These are phyloP conservation scores for Serranus cabrilla DNA, from an alignment of 2,797 vertebrate species.

Conservation along the genomic window DNA sequence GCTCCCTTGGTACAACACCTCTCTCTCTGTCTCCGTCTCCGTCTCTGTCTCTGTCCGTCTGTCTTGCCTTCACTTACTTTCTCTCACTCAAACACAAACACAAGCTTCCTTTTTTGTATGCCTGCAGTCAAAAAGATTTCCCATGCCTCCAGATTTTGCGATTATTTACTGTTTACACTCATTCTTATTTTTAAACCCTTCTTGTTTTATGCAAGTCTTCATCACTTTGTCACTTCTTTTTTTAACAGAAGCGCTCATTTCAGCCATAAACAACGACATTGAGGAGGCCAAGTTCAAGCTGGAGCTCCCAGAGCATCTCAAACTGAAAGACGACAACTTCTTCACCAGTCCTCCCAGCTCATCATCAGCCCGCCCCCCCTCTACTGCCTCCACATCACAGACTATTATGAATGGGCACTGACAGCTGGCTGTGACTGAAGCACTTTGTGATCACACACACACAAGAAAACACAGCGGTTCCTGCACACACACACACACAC, in stretches of 20 bases:
- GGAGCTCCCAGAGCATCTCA: slow-evolving; percentile 91
- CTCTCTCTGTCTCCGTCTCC: neutral
- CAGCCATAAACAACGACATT: slow-evolving; percentile 93
- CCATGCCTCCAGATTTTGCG: neutral
- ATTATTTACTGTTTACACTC: neutral
- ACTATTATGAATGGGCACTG: slow-evolving; percentile 90
- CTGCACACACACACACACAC: neutral
- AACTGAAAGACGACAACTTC: slow-evolving; percentile 93
- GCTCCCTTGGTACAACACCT: slow-evolving; percentile 89
- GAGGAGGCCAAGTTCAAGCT: slow-evolving; percentile 91
- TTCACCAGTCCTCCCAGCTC: slow-evolving; percentile 78
- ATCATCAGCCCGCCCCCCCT: slow-evolving; percentile 55
- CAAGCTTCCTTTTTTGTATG: neutral
- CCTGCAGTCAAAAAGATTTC: neutral
- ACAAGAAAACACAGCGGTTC: slow-evolving; percentile 7
- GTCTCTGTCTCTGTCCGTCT: no score
- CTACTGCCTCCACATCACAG: slow-evolving; percentile 68
- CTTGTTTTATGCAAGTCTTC: neutral
- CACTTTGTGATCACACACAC: neutral
- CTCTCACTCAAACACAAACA: neutral
- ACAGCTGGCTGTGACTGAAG: slow-evolving; percentile 66
- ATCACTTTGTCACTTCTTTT: neutral
- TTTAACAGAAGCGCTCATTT: slow-evolving; percentile 91
- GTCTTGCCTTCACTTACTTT: neutral
- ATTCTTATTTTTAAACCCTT: neutral